Base-by-base conservation (phyloP, 2,113 vertebrate genomes). In the Junco hyemalis region DNA sequence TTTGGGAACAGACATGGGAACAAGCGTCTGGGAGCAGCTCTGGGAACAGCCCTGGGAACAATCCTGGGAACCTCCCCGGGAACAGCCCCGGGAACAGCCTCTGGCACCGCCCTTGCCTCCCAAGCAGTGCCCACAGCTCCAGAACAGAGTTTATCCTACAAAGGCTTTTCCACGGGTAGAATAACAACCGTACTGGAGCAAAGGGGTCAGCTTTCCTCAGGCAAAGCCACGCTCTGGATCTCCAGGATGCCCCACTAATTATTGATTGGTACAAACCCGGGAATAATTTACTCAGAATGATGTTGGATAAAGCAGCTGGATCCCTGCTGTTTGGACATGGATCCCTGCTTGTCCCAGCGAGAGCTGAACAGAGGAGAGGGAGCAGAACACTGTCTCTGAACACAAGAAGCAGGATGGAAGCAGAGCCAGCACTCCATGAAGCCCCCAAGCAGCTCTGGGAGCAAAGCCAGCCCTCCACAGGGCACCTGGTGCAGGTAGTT, bases 121-220 rank as follows among this genome's bases (percentile, higher is more conserved):
- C 7, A 1, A 20, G 53, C 50, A 26, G 16, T 1, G 36, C 12
- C 31, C 84, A 5, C 0, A 0, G 0, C 35, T 15, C 56, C 20
- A 5, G 8, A 7, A 9, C 47, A 7, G 8, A 2, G 25, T 7
- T 48, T 7, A 4, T 65, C 25, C 72, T 5, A 4, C 22, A 15
- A 3, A 54, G 25, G 8, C 19, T 61, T 74, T 42, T 25, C 29
- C 60, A 5, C 35, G 2, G 28, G 18, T 50, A 42, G 11, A 35
- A 12, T 2, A n/a, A 23, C 1, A 4, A 76, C 48, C 26, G 33
- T 8, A n/a, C 51, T 35, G 44, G 26, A 71, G 23, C 51, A 22
- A 40, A 19, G 5, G 13, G n/a, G 25, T 26, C 63, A 47, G 0
- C 40, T 14, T 31, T 24, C 24, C 42, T 36, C 22, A 2, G 40